Evolutionary conservation across 2,888 invertebrate genomes (phyloP).

Genomic region (Zootermopsis nevadensis): DNA sequence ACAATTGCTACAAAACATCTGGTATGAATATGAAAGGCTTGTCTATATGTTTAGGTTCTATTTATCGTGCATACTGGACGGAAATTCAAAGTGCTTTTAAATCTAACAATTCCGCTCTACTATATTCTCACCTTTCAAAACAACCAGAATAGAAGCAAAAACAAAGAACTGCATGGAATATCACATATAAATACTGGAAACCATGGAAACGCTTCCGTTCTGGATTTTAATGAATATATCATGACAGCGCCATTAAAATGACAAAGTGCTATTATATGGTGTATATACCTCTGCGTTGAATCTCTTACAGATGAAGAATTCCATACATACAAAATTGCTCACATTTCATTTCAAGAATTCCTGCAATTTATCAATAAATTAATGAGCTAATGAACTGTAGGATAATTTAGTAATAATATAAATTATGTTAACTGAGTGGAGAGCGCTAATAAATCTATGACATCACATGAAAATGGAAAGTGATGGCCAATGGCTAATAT

Average conservation of each 20-base stretch:
- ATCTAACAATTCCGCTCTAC: neutral
- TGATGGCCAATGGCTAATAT: too few relatives aligned
- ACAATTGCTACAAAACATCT: too few relatives aligned
- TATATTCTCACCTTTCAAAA: slow-evolving; percentile 11
- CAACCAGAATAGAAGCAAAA: neutral
- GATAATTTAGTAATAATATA: too few relatives aligned
- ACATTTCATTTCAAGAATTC: too few relatives aligned
- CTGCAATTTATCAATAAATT: too few relatives aligned
- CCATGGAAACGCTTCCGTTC: neutral
- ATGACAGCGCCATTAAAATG: neutral
- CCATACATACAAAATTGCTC: too few relatives aligned
- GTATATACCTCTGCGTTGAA: neutral
- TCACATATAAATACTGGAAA: neutral
- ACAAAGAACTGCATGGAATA: neutral
- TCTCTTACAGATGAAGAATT: too few relatives aligned
- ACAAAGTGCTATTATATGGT: neutral
- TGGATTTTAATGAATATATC: neutral
- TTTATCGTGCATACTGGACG: neutral
- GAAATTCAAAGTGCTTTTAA: neutral
- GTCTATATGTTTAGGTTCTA: neutral
- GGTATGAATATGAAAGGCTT: too few relatives aligned
- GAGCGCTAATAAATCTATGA: too few relatives aligned
- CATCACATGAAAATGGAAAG: too few relatives aligned
- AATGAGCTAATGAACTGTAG: too few relatives aligned
- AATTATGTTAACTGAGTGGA: too few relatives aligned